Evolutionary conservation across 1,140 invertebrate genomes (phyloP).

Genomic region (Temnothorax longispinosus): DNA sequence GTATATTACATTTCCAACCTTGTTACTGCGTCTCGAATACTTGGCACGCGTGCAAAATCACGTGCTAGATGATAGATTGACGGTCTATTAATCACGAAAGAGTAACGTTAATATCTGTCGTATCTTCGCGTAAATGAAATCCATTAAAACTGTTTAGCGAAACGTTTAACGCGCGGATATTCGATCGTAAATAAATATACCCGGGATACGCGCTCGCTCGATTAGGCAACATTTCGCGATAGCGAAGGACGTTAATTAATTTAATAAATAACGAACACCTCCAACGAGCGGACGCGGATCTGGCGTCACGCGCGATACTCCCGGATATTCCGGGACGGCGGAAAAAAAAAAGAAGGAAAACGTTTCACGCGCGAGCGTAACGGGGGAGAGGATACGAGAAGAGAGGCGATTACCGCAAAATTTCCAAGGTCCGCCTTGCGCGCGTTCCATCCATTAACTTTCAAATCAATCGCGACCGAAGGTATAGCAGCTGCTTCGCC

Average conservation of each 20-base stretch:
- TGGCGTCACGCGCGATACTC: neutral
- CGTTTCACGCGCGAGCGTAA: neutral
- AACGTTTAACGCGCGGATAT: neutral
- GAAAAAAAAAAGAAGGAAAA: neutral
- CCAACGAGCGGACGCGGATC: neutral
- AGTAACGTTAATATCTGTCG: constrained; percentile 39
- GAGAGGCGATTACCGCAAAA: neutral
- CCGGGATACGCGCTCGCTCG: neutral
- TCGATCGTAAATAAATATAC: neutral
- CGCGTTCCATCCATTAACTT: constrained; percentile 37
- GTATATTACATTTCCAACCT: neutral
- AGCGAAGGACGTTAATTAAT: neutral
- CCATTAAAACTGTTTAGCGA: neutral
- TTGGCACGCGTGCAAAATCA: constrained; percentile 26
- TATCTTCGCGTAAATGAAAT: constrained; percentile 1
- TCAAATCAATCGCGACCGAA: constrained; percentile 49
- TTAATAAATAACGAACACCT: neutral
- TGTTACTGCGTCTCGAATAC: neutral
- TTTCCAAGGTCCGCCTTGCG: constrained; percentile 18
- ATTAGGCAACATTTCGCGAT: constrained; percentile 21
- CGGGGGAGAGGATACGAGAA: neutral
- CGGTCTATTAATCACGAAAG: constrained; percentile 13
- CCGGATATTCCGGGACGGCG: neutral
- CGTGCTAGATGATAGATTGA: constrained; percentile 27
- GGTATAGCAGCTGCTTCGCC: neutral